These are phyloP conservation scores for Pachycephala philippinensis DNA, from an alignment of 2,113 vertebrate genomes.

Conservation along the genomic window DNA sequence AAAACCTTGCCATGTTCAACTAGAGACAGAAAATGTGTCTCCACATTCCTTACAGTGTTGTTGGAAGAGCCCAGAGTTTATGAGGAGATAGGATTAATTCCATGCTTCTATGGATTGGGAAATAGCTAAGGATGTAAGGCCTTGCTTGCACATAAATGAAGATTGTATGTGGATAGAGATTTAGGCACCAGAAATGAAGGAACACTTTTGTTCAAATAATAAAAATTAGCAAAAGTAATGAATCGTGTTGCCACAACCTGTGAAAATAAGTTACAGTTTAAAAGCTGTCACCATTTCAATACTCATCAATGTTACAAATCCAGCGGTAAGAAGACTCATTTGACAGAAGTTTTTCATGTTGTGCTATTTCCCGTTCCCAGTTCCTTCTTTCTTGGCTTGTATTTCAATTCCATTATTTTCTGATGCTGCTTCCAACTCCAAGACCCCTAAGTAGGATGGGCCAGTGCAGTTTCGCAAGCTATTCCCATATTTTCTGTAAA, in stretches of 20 bases:
- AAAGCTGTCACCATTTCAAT: not conserved
- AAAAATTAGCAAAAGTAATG: not conserved
- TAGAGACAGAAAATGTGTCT: not conserved
- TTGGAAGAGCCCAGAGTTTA: not conserved
- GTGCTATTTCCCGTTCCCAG: not conserved
- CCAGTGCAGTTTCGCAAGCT: not conserved
- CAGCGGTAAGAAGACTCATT: not conserved
- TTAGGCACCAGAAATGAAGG: not conserved
- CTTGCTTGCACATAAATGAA: not conserved
- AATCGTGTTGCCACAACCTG: not conserved
- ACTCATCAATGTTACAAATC: not conserved
- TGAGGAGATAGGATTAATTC: not conserved
- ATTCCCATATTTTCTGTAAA: not conserved
- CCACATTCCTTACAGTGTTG: accelerated
- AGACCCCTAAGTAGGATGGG: not conserved
- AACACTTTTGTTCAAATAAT: not conserved
- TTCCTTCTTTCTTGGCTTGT: not conserved
- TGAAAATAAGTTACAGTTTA: not conserved
- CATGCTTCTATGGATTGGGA: not conserved
- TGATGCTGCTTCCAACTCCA: not conserved
- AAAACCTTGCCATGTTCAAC: not conserved
- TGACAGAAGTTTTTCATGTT: not conserved
- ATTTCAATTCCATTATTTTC: not conserved
- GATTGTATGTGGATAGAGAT: not conserved
- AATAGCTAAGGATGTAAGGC: not conserved